These are phyloP conservation scores for Phataginus tetradactyla DNA, from an alignment of 2,797 vertebrate species.

Conservation along the genomic window DNA sequence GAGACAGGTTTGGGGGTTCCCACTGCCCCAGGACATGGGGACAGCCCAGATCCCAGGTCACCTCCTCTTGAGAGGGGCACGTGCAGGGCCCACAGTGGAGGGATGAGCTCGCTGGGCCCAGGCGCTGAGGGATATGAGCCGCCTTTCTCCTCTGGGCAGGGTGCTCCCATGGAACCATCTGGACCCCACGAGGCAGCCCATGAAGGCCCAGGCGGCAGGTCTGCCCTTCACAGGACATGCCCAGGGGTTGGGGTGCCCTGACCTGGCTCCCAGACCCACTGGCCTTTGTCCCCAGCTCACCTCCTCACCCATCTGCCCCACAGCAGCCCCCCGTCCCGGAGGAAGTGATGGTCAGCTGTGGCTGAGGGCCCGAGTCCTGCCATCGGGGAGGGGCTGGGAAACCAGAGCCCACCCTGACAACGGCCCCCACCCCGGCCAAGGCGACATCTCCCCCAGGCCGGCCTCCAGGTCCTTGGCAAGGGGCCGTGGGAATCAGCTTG, in stretches of 20 bases:
- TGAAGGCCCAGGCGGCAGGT: too few relatives aligned
- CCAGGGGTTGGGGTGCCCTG: not conserved
- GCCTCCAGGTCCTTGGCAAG: constrained; percentile 8
- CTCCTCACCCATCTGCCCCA: not conserved
- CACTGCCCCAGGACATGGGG: not conserved
- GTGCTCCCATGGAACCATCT: not conserved
- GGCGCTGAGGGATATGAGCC: rapidly evolving
- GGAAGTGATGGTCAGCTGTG: not conserved
- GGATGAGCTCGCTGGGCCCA: rapidly evolving
- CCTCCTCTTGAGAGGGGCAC: not conserved
- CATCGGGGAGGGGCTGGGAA: not conserved
- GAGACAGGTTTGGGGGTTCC: not conserved
- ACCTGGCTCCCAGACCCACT: too few relatives aligned
- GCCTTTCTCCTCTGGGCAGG: rapidly evolving
- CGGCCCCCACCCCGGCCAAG: not conserved
- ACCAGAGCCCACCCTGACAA: not conserved
- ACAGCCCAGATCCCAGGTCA: not conserved
- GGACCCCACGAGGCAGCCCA: rapidly evolving
- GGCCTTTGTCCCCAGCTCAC: not conserved
- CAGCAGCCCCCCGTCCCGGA: not conserved
- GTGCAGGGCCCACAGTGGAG: rapidly evolving
- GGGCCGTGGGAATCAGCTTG: not conserved
- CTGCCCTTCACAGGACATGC: not conserved
- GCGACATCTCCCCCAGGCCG: not conserved
- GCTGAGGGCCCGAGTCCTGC: not conserved